These are phyloP conservation scores for Zaprionus vittiger DNA, from an alignment of 1,140 invertebrate genomes.

Conservation along the genomic window DNA sequence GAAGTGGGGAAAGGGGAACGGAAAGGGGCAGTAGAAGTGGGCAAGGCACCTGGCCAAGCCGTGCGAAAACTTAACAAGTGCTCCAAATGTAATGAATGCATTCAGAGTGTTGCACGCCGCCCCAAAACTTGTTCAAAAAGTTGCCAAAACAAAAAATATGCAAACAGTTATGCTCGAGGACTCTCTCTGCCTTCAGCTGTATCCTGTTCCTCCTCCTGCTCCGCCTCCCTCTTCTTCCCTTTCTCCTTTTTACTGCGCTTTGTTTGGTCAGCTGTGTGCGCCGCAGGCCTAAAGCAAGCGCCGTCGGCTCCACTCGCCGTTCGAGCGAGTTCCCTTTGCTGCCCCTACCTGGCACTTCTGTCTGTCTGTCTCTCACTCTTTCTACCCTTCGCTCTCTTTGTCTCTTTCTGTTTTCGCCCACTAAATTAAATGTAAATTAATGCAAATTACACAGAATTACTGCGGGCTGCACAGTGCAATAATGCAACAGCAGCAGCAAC, in stretches of 20 bases:
- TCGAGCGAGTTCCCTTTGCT: neutral
- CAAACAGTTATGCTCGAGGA: slow-evolving; percentile 28
- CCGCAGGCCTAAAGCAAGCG: slow-evolving; percentile 45
- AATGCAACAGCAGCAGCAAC: slow-evolving; percentile 26
- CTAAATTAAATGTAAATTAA: slow-evolving; percentile 81
- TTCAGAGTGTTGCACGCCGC: slow-evolving; percentile 55
- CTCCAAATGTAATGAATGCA: slow-evolving; percentile 76
- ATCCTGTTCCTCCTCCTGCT: neutral
- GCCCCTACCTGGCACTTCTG: neutral
- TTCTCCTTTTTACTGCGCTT: neutral
- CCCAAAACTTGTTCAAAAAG: slow-evolving; percentile 55
- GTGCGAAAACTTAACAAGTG: slow-evolving; percentile 68
- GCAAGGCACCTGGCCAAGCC: slow-evolving; percentile 25
- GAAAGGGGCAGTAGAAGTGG: slow-evolving; percentile 45
- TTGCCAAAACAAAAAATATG: slow-evolving; percentile 37
- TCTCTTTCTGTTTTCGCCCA: slow-evolving; percentile 28
- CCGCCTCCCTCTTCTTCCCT: neutral
- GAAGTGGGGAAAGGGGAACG: slow-evolving; percentile 55
- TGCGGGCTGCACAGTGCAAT: slow-evolving; percentile 59
- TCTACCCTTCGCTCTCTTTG: slow-evolving; percentile 8
- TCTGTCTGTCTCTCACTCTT: neutral
- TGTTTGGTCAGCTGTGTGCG: slow-evolving; percentile 40
- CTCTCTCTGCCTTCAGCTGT: slow-evolving; percentile 7
- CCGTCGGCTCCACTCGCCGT: slow-evolving; percentile 7
- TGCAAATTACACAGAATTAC: slow-evolving; percentile 79